Evolutionary conservation across 2,113 vertebrate genomes (phyloP).

Genomic region (Heliornis fulica): DNA sequence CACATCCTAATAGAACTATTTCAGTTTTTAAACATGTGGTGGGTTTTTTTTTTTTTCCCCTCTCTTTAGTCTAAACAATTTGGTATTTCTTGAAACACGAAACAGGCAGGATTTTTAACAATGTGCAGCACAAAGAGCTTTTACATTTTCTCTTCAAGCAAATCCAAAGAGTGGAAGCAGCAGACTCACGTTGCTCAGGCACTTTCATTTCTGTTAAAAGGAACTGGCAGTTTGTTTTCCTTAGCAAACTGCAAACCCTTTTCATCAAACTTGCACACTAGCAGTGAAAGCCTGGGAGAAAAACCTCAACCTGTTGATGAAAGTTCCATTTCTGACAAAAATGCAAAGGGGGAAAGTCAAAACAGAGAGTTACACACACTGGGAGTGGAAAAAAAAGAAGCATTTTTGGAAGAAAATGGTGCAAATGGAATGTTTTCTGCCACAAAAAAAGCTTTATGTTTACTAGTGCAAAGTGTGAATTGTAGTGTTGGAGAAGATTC

Average conservation of each 20-base stretch:
- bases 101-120: neutral
- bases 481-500: neutral
- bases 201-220: neutral
- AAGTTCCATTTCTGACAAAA: neutral
- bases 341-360: neutral
- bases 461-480: neutral
- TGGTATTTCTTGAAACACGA: neutral
- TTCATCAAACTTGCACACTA: neutral
- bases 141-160: neutral
- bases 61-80: neutral
- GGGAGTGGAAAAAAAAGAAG: neutral
- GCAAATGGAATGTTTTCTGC: neutral
- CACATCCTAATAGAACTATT: accelerated
- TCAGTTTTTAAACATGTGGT: accelerated
- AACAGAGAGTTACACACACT: neutral
- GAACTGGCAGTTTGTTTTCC: neutral
- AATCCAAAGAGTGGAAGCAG: neutral
- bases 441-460: neutral
- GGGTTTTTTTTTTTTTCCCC: neutral
- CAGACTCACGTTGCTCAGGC: neutral
- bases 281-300: neutral
- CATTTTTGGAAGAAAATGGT: neutral
- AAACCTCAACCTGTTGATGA: neutral
- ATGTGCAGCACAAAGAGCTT: neutral
- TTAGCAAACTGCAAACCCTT: neutral